Evolutionary conservation across 2,888 invertebrate species (phyloP), one percentile per base, ranked within the genome.

Genomic region (Sceliomorpha sp.): DNA sequence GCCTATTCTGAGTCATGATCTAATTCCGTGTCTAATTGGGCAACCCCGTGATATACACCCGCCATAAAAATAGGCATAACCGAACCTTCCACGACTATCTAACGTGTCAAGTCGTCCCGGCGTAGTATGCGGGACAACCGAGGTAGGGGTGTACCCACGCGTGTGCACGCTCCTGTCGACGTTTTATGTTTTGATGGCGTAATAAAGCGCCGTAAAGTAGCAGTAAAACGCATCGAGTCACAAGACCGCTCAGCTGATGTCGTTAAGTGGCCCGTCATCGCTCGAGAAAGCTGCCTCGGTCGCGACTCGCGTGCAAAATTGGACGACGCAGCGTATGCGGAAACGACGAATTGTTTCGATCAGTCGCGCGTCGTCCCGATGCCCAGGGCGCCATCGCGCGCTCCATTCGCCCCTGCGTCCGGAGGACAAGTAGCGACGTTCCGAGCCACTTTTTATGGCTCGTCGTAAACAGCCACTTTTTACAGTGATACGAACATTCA

Each of bases 171-270:
- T 77, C 80, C 78, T 76, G 80, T 74, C 76, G 84, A 84, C 85
- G 84, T 86, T 88, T 88, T 86, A 88, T 86, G 88, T 83, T 88
- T 88, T 87, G 87, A 88, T 88, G 86, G 87, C 80, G 88, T 86
- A 88, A 87, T 88, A 88, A 88, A 88, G 79, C 81, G 85, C 70
- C 86, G 84, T 86, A 86, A 88, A 87, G 87, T 81, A 86, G 87
- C 85, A 84, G 84, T 88, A 88, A 88, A 88, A 88, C 85, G 86
- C 88, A 88, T 88, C 84, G 86, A 88, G 86, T 86, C 87, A 81
- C 87, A 86, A 88, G 86, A 86, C 88, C 85, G 81, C 83, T 85
- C 80, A 80, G 83, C 82, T 83, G 84, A 87, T 83, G 86, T 86
- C 84, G 84, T 87, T 86, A 86, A 87, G 84, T 85, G 83, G 83